Evolutionary conservation across 2,888 invertebrate species (phyloP).

Genomic region (Cordylochernes scorpioides): DNA sequence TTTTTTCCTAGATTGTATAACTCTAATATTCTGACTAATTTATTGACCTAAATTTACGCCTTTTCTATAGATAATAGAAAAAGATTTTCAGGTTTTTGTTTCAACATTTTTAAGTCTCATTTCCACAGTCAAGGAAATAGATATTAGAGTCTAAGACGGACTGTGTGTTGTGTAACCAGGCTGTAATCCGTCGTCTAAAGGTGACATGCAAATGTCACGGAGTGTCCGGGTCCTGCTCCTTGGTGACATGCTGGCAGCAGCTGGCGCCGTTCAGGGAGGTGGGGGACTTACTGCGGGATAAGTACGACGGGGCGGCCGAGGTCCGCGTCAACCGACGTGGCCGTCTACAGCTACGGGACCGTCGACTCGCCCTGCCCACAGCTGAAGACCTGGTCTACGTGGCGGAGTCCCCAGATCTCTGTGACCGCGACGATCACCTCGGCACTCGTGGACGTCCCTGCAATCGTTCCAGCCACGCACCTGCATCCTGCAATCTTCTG

Average conservation of each 20-base stretch:
- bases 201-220: constrained; percentile 90
- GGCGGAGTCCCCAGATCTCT: constrained; percentile 84
- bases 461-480: constrained; percentile 24
- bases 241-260: constrained; percentile 89
- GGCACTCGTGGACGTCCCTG: constrained; percentile 28
- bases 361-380: constrained; percentile 50
- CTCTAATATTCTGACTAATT: too few species aligned
- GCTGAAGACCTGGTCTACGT: constrained; percentile 75
- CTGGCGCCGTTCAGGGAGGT: constrained; percentile 60
- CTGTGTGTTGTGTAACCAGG: constrained; percentile 34
- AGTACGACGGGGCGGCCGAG: constrained; percentile 75
- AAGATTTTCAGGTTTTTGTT: too few species aligned
- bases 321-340: constrained; percentile 64
- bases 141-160: too few species aligned
- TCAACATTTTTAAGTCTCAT: too few species aligned
- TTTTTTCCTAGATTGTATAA: too few species aligned
- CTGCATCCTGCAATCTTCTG: constrained; percentile 56
- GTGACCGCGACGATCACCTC: constrained; percentile 43
- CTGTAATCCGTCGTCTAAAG: constrained; percentile 65
- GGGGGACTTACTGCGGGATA: constrained; percentile 49
- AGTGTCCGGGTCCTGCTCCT: constrained; percentile 76
- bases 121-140: too few species aligned
- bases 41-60: too few species aligned
- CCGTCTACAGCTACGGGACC: constrained; percentile 48
- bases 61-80: too few species aligned